Evolutionary conservation across 2,113 vertebrate species (phyloP).

Genomic region (Anoura caudifer): DNA sequence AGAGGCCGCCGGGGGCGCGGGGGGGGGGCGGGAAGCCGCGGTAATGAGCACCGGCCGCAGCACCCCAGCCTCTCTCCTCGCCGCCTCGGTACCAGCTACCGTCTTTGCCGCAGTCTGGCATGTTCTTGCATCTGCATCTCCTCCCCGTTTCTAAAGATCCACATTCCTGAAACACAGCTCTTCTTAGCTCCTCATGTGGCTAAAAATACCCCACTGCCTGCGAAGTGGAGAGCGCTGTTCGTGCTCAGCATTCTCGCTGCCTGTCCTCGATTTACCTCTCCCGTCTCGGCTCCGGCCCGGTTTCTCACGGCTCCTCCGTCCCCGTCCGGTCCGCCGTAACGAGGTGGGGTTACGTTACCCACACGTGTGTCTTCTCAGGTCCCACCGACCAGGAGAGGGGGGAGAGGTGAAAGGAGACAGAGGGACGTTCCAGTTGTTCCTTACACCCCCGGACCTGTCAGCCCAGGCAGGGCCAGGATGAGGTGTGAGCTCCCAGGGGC

Average conservation of each 20-base stretch:
- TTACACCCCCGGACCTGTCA: accelerated
- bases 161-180: not conserved
- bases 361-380: too few species aligned
- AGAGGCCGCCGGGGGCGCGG: too few species aligned
- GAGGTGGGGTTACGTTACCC: accelerated
- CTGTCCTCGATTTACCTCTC: too few species aligned
- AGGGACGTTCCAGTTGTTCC: not conserved
- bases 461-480: not conserved
- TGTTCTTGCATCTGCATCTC: not conserved
- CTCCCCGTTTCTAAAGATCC: not conserved
- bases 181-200: not conserved
- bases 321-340: too few species aligned
- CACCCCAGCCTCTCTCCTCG: not conserved
- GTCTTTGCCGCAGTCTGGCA: not conserved
- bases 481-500: not conserved
- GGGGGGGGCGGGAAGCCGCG: not conserved
- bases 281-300: too few species aligned
- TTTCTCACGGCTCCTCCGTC: too few species aligned
- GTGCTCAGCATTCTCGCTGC: too few species aligned
- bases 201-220: not conserved
- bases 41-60: not conserved
- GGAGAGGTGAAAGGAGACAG: not conserved
- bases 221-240: too few species aligned
- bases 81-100: not conserved
- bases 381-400: too few species aligned